Evolutionary conservation across 2,113 vertebrate genomes (phyloP).

Genomic region (Pteruthius melanotis): DNA sequence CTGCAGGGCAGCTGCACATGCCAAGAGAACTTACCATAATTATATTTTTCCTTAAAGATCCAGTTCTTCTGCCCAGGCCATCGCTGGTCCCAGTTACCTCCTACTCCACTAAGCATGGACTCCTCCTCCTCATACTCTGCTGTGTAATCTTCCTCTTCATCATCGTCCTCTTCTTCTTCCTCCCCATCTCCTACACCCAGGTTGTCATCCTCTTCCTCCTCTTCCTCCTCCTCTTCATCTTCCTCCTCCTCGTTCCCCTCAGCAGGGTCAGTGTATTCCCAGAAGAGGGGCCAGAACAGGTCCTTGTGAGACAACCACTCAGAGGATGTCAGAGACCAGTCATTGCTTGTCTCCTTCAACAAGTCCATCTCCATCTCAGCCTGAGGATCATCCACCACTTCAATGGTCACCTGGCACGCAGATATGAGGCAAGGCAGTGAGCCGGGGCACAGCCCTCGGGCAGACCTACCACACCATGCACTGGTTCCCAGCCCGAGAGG

Average conservation of each 20-base stretch:
- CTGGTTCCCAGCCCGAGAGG: background rate
- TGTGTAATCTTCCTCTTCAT: constrained; percentile 74
- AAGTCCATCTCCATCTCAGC: constrained; percentile 88
- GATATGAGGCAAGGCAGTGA: background rate
- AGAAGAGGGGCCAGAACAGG: constrained; percentile 90
- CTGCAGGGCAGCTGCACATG: background rate
- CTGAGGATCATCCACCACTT: constrained; percentile 86
- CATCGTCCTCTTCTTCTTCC: constrained; percentile 58
- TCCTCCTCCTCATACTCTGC: constrained; percentile 84
- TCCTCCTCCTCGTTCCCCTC: constrained; percentile 68
- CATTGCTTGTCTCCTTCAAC: constrained; percentile 77
- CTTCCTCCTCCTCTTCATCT: constrained; percentile 30
- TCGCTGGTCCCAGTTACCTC: constrained; percentile 77
- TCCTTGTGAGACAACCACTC: constrained; percentile 83
- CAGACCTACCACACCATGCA: background rate
- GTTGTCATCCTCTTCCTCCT: constrained; percentile 30
- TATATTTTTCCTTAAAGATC: constrained; percentile 78
- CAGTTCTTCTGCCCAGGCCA: constrained; percentile 74
- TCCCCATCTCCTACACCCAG: constrained; percentile 31
- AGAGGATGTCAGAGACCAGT: constrained; percentile 78
- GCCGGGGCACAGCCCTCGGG: background rate
- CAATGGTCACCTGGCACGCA: constrained; percentile 82
- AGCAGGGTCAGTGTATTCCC: constrained; percentile 80
- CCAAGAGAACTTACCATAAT: constrained; percentile 73
- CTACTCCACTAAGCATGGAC: constrained; percentile 79